Conservation (phyloP, 2,888 invertebrate genomes). For the Drosophila kuntzei region DNA sequence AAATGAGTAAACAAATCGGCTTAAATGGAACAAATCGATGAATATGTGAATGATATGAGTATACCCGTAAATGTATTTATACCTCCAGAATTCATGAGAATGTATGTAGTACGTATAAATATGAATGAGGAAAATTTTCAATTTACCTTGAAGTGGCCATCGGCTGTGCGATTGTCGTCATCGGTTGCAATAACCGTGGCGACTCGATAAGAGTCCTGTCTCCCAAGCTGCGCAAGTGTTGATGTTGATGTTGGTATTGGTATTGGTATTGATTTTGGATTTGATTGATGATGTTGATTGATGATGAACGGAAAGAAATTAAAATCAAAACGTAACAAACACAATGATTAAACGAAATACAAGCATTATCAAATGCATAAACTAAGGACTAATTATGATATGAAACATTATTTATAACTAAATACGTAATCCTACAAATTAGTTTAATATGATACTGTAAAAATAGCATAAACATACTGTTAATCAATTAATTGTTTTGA, state of each 20-base stretch:
- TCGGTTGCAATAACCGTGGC: constrained; percentile 96
- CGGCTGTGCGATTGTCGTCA: constrained; percentile 98
- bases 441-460: constrained; percentile 3
- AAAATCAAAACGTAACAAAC: constrained; percentile 66
- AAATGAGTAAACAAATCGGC: constrained; percentile 42
- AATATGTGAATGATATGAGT: constrained; percentile 2
- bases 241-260: constrained; percentile 49
- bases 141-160: constrained; percentile 95
- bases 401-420: constrained; percentile 10
- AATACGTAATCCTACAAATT: constrained; percentile 14
- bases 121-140: constrained; percentile 35
- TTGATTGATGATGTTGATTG: constrained; percentile 52
- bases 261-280: constrained; percentile 48
- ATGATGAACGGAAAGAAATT: constrained; percentile 67
- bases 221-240: constrained; percentile 89
- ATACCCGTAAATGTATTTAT: constrained; percentile 4
- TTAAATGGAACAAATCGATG: constrained; percentile 42
- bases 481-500: neutral
- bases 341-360: constrained; percentile 46
- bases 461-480: constrained; percentile 8
- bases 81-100: constrained; percentile 17
- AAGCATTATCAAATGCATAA: constrained; percentile 56
- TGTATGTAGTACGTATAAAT: constrained; percentile 10
- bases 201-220: constrained; percentile 98
- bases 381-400: constrained; percentile 30